These are phyloP conservation scores for Myotis planiceps DNA, from an alignment of 2,797 vertebrate genomes.

Conservation along the genomic window DNA sequence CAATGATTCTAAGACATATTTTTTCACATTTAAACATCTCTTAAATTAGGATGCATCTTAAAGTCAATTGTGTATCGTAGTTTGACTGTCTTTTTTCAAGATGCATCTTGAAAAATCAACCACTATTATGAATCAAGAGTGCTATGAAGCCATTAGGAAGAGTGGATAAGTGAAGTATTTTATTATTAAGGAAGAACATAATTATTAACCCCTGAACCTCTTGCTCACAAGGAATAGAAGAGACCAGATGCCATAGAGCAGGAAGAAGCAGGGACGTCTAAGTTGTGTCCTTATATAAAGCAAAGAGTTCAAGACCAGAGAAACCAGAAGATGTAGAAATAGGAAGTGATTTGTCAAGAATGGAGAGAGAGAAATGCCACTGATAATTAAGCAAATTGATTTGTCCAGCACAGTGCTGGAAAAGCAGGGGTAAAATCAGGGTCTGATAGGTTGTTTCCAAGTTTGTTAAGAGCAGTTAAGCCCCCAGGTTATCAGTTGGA, in stretches of 20 bases:
- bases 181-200: not conserved
- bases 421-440: not conserved
- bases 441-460: not conserved
- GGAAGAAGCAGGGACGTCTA: not conserved
- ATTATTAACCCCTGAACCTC: not conserved
- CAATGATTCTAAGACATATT: not conserved
- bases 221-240: not conserved
- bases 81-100: not conserved
- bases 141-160: not conserved
- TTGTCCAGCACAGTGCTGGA: not conserved
- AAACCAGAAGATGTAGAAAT: not conserved
- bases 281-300: not conserved
- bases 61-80: not conserved
- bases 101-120: constrained; percentile 1
- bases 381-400: not conserved
- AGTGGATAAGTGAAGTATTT: not conserved
- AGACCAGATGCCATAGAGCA: not conserved
- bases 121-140: not conserved
- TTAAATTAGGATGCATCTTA: not conserved
- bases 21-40: not conserved
- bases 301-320: not conserved
- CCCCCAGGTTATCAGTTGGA: not conserved
- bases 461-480: not conserved
- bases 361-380: not conserved
- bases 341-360: not conserved